Conservation (phyloP, 2,888 invertebrate species). For the Sesia bembeciformis region DNA sequence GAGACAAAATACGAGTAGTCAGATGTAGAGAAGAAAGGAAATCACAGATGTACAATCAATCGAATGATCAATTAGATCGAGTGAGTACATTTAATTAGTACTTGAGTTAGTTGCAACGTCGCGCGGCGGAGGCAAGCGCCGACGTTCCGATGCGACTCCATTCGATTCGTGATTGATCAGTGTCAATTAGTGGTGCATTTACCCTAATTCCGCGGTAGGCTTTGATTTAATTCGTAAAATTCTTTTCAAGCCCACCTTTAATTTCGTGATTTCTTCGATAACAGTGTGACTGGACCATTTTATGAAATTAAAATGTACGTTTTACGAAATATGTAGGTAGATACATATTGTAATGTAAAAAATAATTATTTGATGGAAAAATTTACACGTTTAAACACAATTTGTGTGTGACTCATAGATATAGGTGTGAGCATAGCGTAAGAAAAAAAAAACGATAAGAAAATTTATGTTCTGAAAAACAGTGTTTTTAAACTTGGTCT, state of each 20-base stretch:
- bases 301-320: too few relatives aligned
- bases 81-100: slow-evolving; percentile 3
- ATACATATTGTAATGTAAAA: too few relatives aligned
- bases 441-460: too few relatives aligned
- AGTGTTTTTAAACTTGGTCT: too few relatives aligned
- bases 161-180: slow-evolving; percentile 21
- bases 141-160: slow-evolving; percentile 1
- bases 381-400: too few relatives aligned
- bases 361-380: too few relatives aligned
- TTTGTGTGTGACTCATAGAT: too few relatives aligned
- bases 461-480: too few relatives aligned
- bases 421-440: too few relatives aligned
- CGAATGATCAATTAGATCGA: slow-evolving; percentile 22
- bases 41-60: slow-evolving; percentile 26
- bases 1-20: neutral
- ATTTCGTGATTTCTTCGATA: neutral
- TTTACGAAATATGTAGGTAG: too few relatives aligned
- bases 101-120: neutral
- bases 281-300: too few relatives aligned
- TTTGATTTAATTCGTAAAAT: neutral
- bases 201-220: slow-evolving; percentile 17
- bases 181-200: slow-evolving; percentile 25
- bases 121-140: slow-evolving; percentile 6
- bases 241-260: neutral
- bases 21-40: slow-evolving; percentile 8